Evolutionary conservation across 2,888 invertebrate genomes (phyloP), one percentile per base, ranked within the genome.

Genomic region (Drosophila nr. perissopoda): DNA sequence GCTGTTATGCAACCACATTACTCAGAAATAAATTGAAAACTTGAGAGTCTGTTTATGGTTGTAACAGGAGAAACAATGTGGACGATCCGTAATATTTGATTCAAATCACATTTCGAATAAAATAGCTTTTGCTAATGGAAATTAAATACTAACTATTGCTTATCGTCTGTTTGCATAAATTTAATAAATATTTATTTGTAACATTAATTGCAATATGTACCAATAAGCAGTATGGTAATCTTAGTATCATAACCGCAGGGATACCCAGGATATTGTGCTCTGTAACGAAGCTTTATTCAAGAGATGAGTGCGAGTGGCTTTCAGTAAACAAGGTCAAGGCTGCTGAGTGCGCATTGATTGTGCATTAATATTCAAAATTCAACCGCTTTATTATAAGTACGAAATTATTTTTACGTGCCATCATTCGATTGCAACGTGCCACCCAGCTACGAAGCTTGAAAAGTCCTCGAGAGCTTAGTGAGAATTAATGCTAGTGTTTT

Each of bases 361-460:
- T 18, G 46, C 21, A 2, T 16, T 25, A 56, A 68, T 56, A 67
- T 63, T 54, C 61, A 62, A 63, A 67, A 34, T 18, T 72, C 42
- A 58, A 54, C 34, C 31, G 29, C 42, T 73, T 66, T 67, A 69
- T 67, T 51, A 58, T 49, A 74, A 58, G 48, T 51, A 49, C 29
- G 27, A 60, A 63, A 64, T 70, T 67, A 80, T 74, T 77, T 51
- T 16, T 70, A 88, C 83, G 86, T 88, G 86, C 70, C 67, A 60
- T 61, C 36, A 62, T 77, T 51, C 56, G 38, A 53, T 64, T 66
- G 61, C 53, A 48, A 54, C 66, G 57, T 74, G 79, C 51, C 34
- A 33, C 31, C 36, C 53, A 27, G 27, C 11, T 11, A 18, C 49
- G 7, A 5, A 7, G 34, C 56, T 42, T 58, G 53, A 56, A 64